A percentile compares a stretch with the other conserved stretches of the same genome.
These are phyloP conservation scores for Stictonetta naevosa DNA, from an alignment of 2,113 vertebrate genomes.

Conservation along the genomic window DNA sequence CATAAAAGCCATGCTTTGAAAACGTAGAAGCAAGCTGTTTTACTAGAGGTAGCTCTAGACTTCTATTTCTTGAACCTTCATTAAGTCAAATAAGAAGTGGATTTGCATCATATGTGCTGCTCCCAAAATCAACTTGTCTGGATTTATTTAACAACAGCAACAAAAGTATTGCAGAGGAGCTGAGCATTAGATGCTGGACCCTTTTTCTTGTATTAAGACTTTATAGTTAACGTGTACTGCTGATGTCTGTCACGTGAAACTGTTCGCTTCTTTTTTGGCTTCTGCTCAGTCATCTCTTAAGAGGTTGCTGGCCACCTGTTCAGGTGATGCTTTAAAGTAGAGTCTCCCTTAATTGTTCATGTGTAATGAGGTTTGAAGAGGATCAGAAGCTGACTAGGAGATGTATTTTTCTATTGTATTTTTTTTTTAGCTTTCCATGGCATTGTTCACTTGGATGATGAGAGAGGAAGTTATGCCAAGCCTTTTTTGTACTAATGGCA, in stretches of 20 bases:
- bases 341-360: neutral
- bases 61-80: neutral
- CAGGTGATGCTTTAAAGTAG: neutral
- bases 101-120: neutral
- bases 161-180: neutral
- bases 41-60: neutral
- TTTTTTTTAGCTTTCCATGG: neutral
- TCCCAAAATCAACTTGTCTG: neutral
- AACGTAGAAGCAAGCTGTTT: neutral
- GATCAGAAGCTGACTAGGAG: neutral
- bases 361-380: neutral
- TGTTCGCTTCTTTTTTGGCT: neutral
- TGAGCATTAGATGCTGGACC: fast-evolving
- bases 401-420: neutral
- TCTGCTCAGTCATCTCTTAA: neutral
- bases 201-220: neutral
- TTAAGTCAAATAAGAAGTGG: neutral
- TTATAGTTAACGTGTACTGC: neutral
- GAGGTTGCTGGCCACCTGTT: neutral
- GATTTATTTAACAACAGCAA: neutral
- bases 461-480: neutral
- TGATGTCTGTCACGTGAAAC: neutral
- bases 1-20: neutral
- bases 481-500: neutral
- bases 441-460: neutral